Evolutionary conservation across 2,888 invertebrate species (phyloP).

Genomic region (Oeneis ivallda): DNA sequence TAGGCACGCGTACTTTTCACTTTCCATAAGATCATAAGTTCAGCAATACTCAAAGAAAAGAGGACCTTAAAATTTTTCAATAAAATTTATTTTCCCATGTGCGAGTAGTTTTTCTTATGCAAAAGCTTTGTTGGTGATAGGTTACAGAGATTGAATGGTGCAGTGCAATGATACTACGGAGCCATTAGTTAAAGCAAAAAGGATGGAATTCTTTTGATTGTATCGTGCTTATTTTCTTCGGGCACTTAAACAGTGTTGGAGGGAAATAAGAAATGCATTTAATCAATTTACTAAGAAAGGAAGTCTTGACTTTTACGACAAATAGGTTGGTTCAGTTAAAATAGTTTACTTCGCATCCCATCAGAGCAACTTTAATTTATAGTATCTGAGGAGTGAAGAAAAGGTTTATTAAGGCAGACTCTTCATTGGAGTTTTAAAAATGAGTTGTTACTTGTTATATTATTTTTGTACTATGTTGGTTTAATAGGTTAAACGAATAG

Average conservation of each 20-base stretch:
- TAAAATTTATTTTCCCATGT: slow-evolving; percentile 36
- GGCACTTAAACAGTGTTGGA: slow-evolving; percentile 34
- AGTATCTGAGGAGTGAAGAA: neutral
- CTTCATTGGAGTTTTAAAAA: neutral
- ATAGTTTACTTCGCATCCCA: slow-evolving; percentile 13
- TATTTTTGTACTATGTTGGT: too few species aligned
- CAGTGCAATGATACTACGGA: slow-evolving; percentile 66
- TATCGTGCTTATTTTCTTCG: slow-evolving; percentile 45
- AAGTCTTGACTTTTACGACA: slow-evolving; percentile 23
- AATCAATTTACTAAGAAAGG: slow-evolving; percentile 32
- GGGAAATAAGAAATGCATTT: slow-evolving; percentile 37
- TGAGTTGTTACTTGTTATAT: neutral
- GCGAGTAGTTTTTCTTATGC: slow-evolving; percentile 38
- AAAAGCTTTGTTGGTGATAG: slow-evolving; percentile 44
- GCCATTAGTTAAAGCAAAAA: slow-evolving; percentile 69
- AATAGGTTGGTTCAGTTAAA: slow-evolving; percentile 2
- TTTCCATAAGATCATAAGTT: slow-evolving; percentile 47
- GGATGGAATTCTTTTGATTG: slow-evolving; percentile 64
- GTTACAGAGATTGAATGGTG: slow-evolving; percentile 74
- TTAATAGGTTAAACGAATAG: too few species aligned
- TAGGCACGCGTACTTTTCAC: slow-evolving; percentile 65
- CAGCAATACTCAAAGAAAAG: slow-evolving; percentile 39
- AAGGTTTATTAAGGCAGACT: neutral
- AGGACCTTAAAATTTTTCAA: slow-evolving; percentile 28
- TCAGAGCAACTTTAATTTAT: neutral